Conservation (phyloP, 2,888 invertebrate species). For the Brassicogethes aeneus region DNA sequence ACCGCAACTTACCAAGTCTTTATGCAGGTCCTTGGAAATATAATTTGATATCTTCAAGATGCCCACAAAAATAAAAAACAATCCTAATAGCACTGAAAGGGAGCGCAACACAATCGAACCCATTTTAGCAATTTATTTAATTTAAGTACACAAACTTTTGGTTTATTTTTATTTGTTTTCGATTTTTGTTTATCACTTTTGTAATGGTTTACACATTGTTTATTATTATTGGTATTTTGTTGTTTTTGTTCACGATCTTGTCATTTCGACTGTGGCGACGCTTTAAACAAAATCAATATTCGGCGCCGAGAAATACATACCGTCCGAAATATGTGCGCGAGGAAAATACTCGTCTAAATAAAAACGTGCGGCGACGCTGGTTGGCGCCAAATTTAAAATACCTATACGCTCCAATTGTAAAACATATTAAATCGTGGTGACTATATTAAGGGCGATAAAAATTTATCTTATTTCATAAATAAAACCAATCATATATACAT, state of each 20-base stretch:
- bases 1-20: constrained; percentile 75
- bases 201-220: constrained; percentile 1
- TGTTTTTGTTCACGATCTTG: constrained; percentile 19
- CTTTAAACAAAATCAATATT: constrained; percentile 31
- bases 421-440: too few species aligned
- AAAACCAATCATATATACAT: too few species aligned
- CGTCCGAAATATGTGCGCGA: constrained; percentile 22
- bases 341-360: too few species aligned
- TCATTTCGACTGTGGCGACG: constrained; percentile 27
- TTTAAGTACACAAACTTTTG: neutral
- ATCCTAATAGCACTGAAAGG: constrained; percentile 80
- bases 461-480: too few species aligned
- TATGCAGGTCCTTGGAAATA: constrained; percentile 90
- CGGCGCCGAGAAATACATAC: constrained; percentile 21
- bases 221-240: constrained; percentile 11
- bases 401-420: too few species aligned
- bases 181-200: constrained; percentile 3
- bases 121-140: constrained; percentile 33
- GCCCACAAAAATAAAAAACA: constrained; percentile 93
- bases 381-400: too few species aligned
- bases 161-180: constrained; percentile 10
- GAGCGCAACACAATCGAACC: constrained; percentile 80
- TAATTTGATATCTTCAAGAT: constrained; percentile 85
- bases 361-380: too few species aligned
- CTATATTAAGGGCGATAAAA: too few species aligned